Evolutionary conservation across 2,113 vertebrate species (phyloP), one percentile per base, ranked within the genome.

Genomic region (Anoura caudifer): DNA sequence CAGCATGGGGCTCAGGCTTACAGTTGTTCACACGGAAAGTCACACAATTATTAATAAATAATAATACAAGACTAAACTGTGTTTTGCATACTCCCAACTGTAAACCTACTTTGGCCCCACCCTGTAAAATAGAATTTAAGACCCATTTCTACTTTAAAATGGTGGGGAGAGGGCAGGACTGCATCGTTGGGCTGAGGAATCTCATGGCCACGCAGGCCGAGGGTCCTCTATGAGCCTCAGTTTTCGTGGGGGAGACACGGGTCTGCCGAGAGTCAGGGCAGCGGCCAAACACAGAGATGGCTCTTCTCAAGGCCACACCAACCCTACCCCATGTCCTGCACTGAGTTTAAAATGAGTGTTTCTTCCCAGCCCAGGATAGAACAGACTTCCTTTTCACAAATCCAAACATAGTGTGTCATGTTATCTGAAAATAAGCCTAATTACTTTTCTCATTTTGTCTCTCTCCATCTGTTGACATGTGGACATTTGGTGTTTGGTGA

Each of bases 341-440:
- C 2, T 47, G 19, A 52, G 86, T 91, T 90, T 72, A 4, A 87
- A 76, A 28, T 77, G 59, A 72, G 2, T 91, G 54, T 65, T 91
- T 91, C 9, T 88, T 73, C 24, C 24, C 31, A 67, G 33, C 43
- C 38, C 36, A 76, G 45, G 67, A 45, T 56, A 72, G 72, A 36
- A 81, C 38, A 47, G 45, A 17, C 24, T 33, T 95, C 90, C 43
- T 83, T 83, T 90, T 41, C 47, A 83, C 28, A 84, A 61, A 77
- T 80, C 80, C 22, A 70, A 77, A 56, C 38, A 50, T 20, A 33
- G 72, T 54, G 17, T 59, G 26, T 81, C 73, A 38, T 67, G 85
- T 79, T 70, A 85, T 65, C 72, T 80, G 43, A 91, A 95, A 95
- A 96, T 85, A 95, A 89, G 80, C 91, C 54, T 93, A 84, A 85